phyloP scores from a whole-genome alignment of 2,797 vertebrate species.

The Emydoidea blandingii region DNA sequence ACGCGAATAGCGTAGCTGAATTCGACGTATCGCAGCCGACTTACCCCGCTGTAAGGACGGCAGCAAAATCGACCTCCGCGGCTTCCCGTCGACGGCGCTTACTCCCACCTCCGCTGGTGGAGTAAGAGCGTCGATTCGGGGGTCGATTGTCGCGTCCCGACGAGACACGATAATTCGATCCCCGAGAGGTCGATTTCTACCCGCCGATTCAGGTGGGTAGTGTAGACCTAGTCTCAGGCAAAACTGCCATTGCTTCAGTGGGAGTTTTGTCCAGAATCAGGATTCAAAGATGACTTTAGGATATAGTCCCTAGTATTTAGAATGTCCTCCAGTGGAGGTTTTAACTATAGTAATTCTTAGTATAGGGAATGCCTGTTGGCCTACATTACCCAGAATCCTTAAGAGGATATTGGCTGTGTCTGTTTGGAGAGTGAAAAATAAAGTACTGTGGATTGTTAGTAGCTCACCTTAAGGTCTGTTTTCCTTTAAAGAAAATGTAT shows the following conservation, averaged over 20 bases:
- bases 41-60: too few species aligned
- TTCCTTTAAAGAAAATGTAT: neutral
- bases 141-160: too few species aligned
- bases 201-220: too few species aligned
- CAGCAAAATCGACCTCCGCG: too few species aligned
- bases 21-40: too few species aligned
- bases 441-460: neutral
- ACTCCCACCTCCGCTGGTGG: too few species aligned
- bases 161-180: too few species aligned
- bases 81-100: too few species aligned
- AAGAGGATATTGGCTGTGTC: neutral
- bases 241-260: neutral
- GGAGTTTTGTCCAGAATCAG: neutral
- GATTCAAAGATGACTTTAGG: neutral
- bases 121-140: too few species aligned
- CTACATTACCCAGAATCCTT: neutral
- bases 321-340: neutral
- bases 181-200: too few species aligned
- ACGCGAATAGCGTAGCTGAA: too few species aligned
- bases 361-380: neutral
- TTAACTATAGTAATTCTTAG: neutral
- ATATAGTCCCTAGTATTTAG: neutral
- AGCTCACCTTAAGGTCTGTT: neutral
- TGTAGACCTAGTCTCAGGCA: too few species aligned
- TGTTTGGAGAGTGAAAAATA: neutral